These are phyloP conservation scores for Coregonus suidteri DNA, from an alignment of 2,797 vertebrate species.

Conservation along the genomic window DNA sequence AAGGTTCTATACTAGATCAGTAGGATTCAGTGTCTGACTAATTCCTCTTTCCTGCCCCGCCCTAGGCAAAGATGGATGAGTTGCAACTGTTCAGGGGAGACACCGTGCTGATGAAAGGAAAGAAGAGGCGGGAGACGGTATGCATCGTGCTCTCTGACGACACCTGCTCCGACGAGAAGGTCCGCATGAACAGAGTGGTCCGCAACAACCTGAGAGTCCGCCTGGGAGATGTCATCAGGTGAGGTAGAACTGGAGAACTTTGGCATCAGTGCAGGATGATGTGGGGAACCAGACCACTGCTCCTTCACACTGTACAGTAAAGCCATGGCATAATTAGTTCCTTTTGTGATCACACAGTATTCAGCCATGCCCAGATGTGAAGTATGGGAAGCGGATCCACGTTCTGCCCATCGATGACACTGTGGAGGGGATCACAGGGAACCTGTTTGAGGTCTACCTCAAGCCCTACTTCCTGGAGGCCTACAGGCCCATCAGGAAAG, in stretches of 20 bases:
- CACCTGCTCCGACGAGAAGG: conserved; percentile 89
- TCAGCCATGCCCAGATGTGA: conserved; percentile 88
- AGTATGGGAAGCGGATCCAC: conserved; percentile 87
- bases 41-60: background rate
- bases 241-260: background rate
- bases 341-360: conserved; percentile 70
- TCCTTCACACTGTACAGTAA: background rate
- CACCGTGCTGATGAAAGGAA: conserved; percentile 88
- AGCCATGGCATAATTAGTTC: conserved; percentile 44
- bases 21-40: background rate
- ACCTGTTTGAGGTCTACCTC: conserved; percentile 89
- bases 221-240: conserved; percentile 86
- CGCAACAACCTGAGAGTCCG: conserved; percentile 87
- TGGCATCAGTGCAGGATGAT: background rate
- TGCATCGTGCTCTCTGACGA: conserved; percentile 90
- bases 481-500: conserved; percentile 88
- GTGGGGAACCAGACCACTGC: background rate
- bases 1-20: background rate
- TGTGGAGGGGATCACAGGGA: conserved; percentile 88
- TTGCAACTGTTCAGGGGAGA: conserved; percentile 88
- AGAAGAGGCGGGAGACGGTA: conserved; percentile 87
- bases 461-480: conserved; percentile 90
- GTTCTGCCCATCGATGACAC: conserved; percentile 89
- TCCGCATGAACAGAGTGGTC: conserved; percentile 90
- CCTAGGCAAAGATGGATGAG: conserved; percentile 88